Conservation (phyloP, 2,888 invertebrate species). For the Trichopria drosophilae region DNA sequence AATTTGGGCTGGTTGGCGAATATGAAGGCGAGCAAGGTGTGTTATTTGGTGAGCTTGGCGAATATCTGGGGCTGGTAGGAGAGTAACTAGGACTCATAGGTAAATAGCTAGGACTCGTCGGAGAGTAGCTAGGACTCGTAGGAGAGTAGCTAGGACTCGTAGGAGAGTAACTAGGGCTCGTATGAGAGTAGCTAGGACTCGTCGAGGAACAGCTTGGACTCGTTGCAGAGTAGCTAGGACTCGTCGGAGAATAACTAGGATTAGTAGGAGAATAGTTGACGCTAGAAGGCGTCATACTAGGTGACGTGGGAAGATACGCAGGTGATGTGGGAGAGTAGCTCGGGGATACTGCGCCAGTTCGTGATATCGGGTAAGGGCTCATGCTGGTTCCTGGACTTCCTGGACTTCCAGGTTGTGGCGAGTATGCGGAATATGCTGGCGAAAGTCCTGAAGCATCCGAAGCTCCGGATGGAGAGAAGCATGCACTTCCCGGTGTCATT, state of each 20-base stretch:
- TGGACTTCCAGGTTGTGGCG: constrained; percentile 78
- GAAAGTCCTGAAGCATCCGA: constrained; percentile 93
- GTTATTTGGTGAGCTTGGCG: constrained; percentile 78
- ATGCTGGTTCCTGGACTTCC: constrained; percentile 83
- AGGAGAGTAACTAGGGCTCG: constrained; percentile 78
- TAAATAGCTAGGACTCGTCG: constrained; percentile 64
- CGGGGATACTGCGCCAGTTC: constrained; percentile 68
- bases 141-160: constrained; percentile 79
- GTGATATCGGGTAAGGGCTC: constrained; percentile 74
- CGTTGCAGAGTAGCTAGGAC: constrained; percentile 75
- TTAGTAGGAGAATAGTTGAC: constrained; percentile 73
- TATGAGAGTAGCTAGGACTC: constrained; percentile 79
- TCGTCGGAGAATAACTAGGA: constrained; percentile 72
- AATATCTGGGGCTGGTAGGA: constrained; percentile 80
- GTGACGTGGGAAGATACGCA: constrained; percentile 69
- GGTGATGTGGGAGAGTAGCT: constrained; percentile 68
- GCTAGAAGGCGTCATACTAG: constrained; percentile 72
- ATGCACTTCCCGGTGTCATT: constrained; percentile 96
- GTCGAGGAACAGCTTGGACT: constrained; percentile 79
- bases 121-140: constrained; percentile 64
- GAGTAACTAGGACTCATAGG: constrained; percentile 71
- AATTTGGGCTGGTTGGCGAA: constrained; percentile 77
- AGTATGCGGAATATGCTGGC: constrained; percentile 81
- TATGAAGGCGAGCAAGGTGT: constrained; percentile 77
- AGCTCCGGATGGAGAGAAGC: constrained; percentile 94